Percentiles rank a stretch among this genome's conserved stretches.
These are phyloP conservation scores for Coregonus ussuriensis DNA, from an alignment of 2,797 vertebrate species.

Conservation along the genomic window DNA sequence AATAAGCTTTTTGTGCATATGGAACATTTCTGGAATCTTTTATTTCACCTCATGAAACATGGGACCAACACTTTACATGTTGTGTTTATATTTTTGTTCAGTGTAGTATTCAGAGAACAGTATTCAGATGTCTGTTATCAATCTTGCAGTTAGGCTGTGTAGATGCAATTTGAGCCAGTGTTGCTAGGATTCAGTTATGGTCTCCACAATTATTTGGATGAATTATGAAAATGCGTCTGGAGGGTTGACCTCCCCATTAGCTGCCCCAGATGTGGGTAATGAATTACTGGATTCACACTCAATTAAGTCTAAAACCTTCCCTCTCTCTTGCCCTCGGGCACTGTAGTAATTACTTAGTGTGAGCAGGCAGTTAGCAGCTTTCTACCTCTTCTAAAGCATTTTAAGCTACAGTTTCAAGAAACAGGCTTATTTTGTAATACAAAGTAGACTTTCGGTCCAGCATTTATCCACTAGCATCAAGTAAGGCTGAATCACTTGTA, in stretches of 20 bases:
- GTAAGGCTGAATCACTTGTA: background rate
- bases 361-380: conserved; percentile 10
- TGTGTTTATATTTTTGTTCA: background rate
- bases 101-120: background rate
- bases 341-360: conserved; percentile 25
- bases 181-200: background rate
- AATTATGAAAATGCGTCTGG: background rate
- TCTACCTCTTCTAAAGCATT: conserved; percentile 12
- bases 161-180: background rate
- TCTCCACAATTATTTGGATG: background rate
- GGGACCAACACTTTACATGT: too few species aligned
- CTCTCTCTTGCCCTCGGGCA: conserved; percentile 1
- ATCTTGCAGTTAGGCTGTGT: background rate
- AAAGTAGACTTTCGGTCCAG: background rate
- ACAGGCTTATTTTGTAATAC: too few species aligned
- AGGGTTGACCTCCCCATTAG: background rate
- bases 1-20: too few species aligned
- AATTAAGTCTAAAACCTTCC: conserved; percentile 18
- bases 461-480: background rate
- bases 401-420: conserved; percentile 9
- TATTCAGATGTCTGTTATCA: background rate
- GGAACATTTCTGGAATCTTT: too few species aligned
- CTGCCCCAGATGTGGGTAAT: conserved; percentile 5
- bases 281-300: conserved; percentile 13
- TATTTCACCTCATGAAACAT: too few species aligned